Evolutionary conservation across 2,113 vertebrate species (phyloP).

Genomic region (Plestiodon gilberti): DNA sequence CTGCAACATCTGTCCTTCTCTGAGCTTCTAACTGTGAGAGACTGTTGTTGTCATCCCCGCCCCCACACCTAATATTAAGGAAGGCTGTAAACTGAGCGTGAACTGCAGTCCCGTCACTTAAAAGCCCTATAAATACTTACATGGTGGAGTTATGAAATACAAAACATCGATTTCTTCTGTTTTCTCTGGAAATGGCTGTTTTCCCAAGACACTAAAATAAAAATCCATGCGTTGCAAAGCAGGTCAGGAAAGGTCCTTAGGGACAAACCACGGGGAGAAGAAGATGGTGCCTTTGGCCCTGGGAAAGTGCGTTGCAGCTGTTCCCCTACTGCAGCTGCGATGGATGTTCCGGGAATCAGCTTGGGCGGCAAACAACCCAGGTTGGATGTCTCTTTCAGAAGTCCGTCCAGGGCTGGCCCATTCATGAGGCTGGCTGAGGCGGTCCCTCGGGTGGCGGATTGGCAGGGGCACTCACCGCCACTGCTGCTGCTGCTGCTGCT

Average conservation of each 20-base stretch:
- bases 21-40: not conserved
- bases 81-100: not conserved
- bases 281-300: not conserved
- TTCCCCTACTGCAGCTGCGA: not conserved
- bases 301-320: not conserved
- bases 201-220: not conserved
- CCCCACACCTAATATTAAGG: rapidly evolving
- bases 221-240: not conserved
- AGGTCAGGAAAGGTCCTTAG: not conserved
- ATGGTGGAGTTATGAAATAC: not conserved
- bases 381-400: not conserved
- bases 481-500: no score
- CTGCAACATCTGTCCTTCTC: not conserved
- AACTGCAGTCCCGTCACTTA: not conserved
- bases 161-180: not conserved
- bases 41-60: not conserved
- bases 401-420: no score
- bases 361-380: no score
- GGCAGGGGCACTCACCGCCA: no score
- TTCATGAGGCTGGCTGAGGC: no score
- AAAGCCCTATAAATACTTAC: not conserved
- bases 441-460: no score
- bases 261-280: not conserved
- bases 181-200: not conserved
- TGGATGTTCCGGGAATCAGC: not conserved